Evolutionary conservation across 2,797 vertebrate species (phyloP).

Genomic region (Sylvia borin): DNA sequence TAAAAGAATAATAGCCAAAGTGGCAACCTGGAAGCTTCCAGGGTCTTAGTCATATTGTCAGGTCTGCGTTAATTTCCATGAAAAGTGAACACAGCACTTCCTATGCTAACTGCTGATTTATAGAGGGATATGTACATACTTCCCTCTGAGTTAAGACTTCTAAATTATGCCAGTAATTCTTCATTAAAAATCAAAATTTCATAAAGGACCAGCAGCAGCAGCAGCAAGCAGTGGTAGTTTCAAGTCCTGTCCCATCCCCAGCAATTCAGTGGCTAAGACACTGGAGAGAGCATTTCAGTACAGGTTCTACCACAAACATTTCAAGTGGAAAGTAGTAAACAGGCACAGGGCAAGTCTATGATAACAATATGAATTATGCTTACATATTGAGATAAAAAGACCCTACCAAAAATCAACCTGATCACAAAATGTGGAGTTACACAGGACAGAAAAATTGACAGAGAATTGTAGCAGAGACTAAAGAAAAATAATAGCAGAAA

Average conservation of each 20-base stretch:
- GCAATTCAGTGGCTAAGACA: neutral
- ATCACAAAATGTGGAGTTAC: neutral
- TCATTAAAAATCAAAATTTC: neutral
- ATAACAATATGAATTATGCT: neutral
- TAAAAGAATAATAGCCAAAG: neutral
- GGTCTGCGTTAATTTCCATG: neutral
- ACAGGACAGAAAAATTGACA: neutral
- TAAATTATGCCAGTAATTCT: neutral
- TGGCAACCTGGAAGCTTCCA: neutral
- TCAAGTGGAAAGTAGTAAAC: neutral
- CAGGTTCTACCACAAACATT: neutral
- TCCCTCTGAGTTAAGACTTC: neutral
- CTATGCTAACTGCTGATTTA: neutral
- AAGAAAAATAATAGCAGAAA: neutral
- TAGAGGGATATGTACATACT: neutral
- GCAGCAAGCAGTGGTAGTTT: neutral
- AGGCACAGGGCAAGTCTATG: neutral
- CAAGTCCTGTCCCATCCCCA: rapidly evolving
- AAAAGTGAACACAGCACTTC: neutral
- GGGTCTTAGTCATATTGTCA: neutral
- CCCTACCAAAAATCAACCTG: neutral
- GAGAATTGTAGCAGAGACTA: neutral
- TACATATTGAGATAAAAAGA: neutral
- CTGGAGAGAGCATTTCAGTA: neutral
- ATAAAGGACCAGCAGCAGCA: neutral